A percentile compares a stretch with the other conserved stretches of the same genome.
phyloP scores from a whole-genome alignment of 2,888 invertebrate genomes.

The Cosmia pyralina region DNA sequence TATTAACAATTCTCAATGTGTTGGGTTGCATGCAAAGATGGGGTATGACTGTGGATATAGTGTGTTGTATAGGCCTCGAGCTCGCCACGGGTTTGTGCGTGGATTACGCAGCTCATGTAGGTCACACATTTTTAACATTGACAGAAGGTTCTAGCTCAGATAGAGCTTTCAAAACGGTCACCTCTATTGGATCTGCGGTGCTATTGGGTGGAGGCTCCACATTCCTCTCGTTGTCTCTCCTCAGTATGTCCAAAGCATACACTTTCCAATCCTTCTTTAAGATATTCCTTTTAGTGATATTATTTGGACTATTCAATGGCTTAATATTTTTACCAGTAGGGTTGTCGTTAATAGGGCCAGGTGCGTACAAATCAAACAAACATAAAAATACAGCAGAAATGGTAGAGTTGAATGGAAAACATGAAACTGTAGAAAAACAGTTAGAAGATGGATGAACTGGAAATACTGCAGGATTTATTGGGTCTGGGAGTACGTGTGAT shows the following conservation, averaged over 20 bases:
- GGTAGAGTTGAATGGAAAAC: conserved; percentile 81
- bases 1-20: conserved; percentile 93
- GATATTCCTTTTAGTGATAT: conserved; percentile 94
- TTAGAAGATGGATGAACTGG: conserved; percentile 60
- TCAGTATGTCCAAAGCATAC: conserved; percentile 93
- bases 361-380: conserved; percentile 80
- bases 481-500: conserved; percentile 34
- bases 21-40: conserved; percentile 95
- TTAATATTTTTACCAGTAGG: conserved; percentile 93
- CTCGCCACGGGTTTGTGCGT: conserved; percentile 95
- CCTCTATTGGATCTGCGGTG: conserved; percentile 94
- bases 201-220: conserved; percentile 95
- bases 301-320: conserved; percentile 95
- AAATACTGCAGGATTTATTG: conserved; percentile 21
- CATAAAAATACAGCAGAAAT: conserved; percentile 73
- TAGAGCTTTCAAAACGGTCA: conserved; percentile 91
- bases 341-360: conserved; percentile 93
- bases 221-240: conserved; percentile 92
- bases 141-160: conserved; percentile 88
- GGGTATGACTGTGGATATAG: conserved; percentile 95
- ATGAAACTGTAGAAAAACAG: conserved; percentile 67
- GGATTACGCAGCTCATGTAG: conserved; percentile 95
- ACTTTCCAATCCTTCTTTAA: conserved; percentile 94
- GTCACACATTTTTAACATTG: conserved; percentile 94
- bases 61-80: conserved; percentile 95